Conservation (phyloP, 1,140 invertebrate species). For the Palaemon carinicauda region DNA sequence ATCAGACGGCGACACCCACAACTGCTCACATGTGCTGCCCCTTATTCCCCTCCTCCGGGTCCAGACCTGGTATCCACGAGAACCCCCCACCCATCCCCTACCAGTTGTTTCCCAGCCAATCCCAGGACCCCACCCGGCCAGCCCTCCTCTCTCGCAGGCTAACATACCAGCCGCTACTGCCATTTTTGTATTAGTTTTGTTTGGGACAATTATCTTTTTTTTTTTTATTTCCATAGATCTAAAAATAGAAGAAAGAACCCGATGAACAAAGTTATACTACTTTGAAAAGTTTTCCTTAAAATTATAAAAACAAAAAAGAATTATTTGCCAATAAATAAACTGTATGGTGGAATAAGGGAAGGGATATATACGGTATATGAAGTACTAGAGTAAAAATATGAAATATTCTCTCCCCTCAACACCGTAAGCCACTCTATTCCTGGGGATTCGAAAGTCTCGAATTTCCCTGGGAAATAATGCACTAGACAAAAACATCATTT, state of each 20-base stretch:
- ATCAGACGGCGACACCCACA: slow-evolving; percentile 54
- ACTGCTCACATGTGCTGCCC: slow-evolving; percentile 40
- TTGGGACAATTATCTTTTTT: too few relatives aligned
- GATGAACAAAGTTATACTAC: too few relatives aligned
- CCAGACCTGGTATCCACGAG: too few relatives aligned
- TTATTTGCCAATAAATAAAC: too few relatives aligned
- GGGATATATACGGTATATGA: too few relatives aligned
- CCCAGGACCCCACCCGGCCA: background rate
- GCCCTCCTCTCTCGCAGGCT: background rate
- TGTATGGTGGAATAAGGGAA: too few relatives aligned
- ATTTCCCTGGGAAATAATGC: too few relatives aligned
- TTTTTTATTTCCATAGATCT: too few relatives aligned
- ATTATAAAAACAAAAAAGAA: too few relatives aligned
- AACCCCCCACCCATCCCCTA: background rate
- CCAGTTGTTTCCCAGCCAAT: background rate
- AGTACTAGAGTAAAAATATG: background rate
- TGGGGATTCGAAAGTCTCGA: background rate
- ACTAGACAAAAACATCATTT: too few relatives aligned
- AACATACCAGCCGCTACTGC: background rate
- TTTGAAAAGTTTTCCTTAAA: too few relatives aligned
- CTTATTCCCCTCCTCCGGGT: background rate
- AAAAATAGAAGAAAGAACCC: too few relatives aligned
- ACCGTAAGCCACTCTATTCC: slow-evolving; percentile 32
- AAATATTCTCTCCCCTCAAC: background rate
- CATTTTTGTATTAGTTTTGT: background rate